phyloP scores from a whole-genome alignment of 1,140 invertebrate species.

The Trachymyrmex septentrionalis region DNA sequence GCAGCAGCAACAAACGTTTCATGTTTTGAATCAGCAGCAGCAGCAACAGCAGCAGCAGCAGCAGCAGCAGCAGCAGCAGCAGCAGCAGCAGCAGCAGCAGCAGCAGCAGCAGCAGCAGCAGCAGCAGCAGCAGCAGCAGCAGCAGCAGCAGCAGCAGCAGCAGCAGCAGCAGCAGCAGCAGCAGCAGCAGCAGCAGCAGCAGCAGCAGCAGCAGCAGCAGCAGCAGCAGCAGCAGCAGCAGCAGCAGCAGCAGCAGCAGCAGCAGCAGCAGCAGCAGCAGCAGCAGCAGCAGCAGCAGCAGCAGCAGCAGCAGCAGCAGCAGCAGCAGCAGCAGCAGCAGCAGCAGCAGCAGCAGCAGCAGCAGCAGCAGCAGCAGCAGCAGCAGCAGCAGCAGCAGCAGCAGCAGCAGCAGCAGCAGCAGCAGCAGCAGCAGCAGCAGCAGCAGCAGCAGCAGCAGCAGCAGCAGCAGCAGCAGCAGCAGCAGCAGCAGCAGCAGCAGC shows the following conservation, averaged over 20 bases:
- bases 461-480: no score
- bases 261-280: constrained; percentile 77
- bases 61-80: constrained; percentile 65
- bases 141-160: no score
- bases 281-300: constrained; percentile 80
- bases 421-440: constrained; percentile 79
- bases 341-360: no score
- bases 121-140: constrained; percentile 67
- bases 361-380: constrained; percentile 74
- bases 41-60: constrained; percentile 78
- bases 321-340: neutral
- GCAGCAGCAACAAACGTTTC: constrained; percentile 82
- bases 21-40: constrained; percentile 76
- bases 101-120: constrained; percentile 63
- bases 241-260: no score
- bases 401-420: constrained; percentile 79
- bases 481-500: constrained; percentile 70
- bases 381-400: constrained; percentile 76
- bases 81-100: no score
- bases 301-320: constrained; percentile 78
- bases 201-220: no score
- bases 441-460: constrained; percentile 51
- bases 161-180: no score
- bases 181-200: no score
- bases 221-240: no score